Evolutionary conservation across 2,113 vertebrate species (phyloP).

Genomic region (Todiramphus saurophagus): DNA sequence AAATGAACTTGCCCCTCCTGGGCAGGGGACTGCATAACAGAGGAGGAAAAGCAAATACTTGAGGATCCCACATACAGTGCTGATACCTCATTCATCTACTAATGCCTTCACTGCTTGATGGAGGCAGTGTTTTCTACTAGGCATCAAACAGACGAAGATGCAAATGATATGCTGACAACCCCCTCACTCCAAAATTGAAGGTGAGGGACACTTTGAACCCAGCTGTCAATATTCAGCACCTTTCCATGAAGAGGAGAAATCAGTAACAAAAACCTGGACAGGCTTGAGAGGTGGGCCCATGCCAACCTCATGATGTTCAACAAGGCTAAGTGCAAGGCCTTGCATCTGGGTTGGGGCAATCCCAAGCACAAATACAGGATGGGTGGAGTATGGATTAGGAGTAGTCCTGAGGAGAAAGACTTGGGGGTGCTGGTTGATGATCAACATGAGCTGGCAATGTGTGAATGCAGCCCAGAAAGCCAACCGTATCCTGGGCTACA

Average conservation of each 20-base stretch:
- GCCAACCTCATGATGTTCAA: no score
- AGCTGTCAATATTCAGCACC: not conserved
- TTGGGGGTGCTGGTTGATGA: no score
- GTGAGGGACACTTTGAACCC: not conserved
- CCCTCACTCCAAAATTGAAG: not conserved
- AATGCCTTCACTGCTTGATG: not conserved
- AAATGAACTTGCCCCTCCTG: not conserved
- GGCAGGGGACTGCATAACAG: fast-evolving
- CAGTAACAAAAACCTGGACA: not conserved
- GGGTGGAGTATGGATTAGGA: no score
- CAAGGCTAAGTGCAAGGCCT: no score
- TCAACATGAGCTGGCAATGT: no score
- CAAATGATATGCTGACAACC: not conserved
- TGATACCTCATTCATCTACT: not conserved
- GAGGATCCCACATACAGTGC: not conserved
- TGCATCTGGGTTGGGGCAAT: no score
- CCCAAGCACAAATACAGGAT: no score
- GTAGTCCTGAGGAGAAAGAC: no score
- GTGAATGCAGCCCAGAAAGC: no score
- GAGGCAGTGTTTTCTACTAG: not conserved
- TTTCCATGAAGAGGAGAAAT: not conserved
- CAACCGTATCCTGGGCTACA: no score
- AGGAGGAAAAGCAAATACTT: not conserved
- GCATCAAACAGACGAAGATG: not conserved
- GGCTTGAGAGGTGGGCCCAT: no score